Evolutionary conservation across 2,113 vertebrate species (phyloP), one percentile per base, ranked within the genome.

Genomic region (Axis porcinus): DNA sequence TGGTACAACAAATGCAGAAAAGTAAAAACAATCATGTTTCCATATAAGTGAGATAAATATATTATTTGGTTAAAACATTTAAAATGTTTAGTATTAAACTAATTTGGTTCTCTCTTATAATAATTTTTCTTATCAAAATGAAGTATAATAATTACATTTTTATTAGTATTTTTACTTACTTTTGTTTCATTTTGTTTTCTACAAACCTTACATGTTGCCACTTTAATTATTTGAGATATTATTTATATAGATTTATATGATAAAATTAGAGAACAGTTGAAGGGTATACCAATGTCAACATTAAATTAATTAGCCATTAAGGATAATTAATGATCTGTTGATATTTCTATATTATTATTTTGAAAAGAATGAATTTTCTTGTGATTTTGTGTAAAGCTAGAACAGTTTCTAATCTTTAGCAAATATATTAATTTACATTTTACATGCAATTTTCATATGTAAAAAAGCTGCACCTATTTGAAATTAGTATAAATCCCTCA

Each of bases 141-240:
- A 0, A 67, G 57, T 85, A 2, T 92, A 88, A 97, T 60, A 97
- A 96, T 94, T 90, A 50, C 79, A 50, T 76, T 83, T 86, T 81
- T 4, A 28, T 43, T 40, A 60, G 43, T 78, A 93, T 70, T 55
- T 97, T 52, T 40, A 6, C 30, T 79, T 36, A 40, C 83, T 40
- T 70, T 96, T 64, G 21, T 62, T 84, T 79, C 2, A 50, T 47
- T 43, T 93, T 88, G 1, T 12, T 67, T 95, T 92, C 87, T 90
- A 55, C 5, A 94, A 85, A 91, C 47, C 11, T 64, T 86, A 45
- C 1, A n/a, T 79, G 13, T 4, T 74, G 15, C 27, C 86, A 78
- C n/a, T 74, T 76, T 67, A 86, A 27, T 7, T 89, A 0, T 89
- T 91, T 8, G 95, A 93, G 16, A 62, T 94, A 54, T 25, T 88